phyloP scores from a whole-genome alignment of 2,888 invertebrate species.

The Callyntrura sp. region DNA sequence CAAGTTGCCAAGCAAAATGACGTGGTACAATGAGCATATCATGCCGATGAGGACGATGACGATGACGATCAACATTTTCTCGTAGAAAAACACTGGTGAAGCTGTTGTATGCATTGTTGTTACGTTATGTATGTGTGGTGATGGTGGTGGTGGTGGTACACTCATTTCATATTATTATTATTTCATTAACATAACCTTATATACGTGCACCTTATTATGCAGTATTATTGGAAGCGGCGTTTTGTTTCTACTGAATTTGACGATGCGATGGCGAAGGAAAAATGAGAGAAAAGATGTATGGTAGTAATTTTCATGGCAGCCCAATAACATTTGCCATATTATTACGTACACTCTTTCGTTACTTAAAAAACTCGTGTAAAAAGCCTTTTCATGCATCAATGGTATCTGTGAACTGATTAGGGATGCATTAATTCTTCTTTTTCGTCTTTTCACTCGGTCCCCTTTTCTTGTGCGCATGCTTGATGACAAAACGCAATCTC shows the following conservation, averaged over 20 bases:
- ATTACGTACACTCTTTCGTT: background rate
- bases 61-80: constrained; percentile 64
- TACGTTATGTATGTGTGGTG: constrained; percentile 35
- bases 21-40: constrained; percentile 53
- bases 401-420: background rate
- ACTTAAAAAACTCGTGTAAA: constrained; percentile 4
- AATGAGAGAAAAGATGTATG: constrained; percentile 8
- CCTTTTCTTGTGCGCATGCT: background rate
- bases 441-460: background rate
- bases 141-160: constrained; percentile 12
- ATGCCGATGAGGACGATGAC: constrained; percentile 38
- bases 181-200: constrained; percentile 3
- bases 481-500: background rate
- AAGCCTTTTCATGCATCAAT: constrained; percentile 14
- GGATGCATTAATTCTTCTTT: constrained; percentile 22
- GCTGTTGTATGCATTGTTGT: background rate
- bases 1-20: constrained; percentile 30
- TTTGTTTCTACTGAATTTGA: constrained; percentile 27
- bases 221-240: constrained; percentile 43
- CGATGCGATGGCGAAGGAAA: constrained; percentile 17
- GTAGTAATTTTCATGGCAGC: constrained; percentile 39
- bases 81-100: background rate
- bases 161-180: constrained; percentile 33
- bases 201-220: constrained; percentile 37
- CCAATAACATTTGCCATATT: constrained; percentile 21